These are phyloP conservation scores for Phylloscopus whistleri DNA, from an alignment of 2,113 vertebrate genomes.

Conservation along the genomic window DNA sequence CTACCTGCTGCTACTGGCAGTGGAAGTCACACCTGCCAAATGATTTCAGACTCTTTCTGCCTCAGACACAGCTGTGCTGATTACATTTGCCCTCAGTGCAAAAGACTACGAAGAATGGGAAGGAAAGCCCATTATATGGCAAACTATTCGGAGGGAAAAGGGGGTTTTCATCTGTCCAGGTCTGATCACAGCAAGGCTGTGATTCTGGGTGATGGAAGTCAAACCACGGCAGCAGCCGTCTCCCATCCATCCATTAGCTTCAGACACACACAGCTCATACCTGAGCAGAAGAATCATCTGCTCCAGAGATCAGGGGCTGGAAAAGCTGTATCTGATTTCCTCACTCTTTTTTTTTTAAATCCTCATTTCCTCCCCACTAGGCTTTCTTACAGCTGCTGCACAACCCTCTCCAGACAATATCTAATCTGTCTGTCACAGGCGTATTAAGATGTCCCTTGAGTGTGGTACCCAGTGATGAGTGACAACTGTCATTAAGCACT, in stretches of 20 bases:
- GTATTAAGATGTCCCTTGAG: neutral
- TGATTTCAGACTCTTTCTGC: neutral
- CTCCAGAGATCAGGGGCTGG: neutral
- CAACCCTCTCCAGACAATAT: conserved; percentile 19
- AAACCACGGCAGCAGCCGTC: neutral
- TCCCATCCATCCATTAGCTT: neutral
- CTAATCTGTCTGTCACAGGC: conserved; percentile 31
- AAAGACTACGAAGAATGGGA: neutral
- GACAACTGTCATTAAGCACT: conserved; percentile 21
- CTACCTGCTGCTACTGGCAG: neutral
- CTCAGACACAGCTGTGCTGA: neutral
- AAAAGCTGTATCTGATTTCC: conserved; percentile 43
- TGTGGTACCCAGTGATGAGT: conserved; percentile 10
- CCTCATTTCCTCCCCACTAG: conserved; percentile 39
- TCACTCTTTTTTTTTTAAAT: neutral
- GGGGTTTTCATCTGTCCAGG: neutral
- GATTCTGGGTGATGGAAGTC: neutral
- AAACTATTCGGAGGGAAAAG: neutral
- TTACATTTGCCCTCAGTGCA: neutral
- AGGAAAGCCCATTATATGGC: neutral
- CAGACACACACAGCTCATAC: neutral
- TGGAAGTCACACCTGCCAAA: neutral
- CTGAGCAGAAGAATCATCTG: conserved; percentile 3
- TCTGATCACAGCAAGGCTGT: neutral
- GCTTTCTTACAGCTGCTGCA: neutral